These are phyloP conservation scores for Drosophila orosa DNA, from an alignment of 1,140 invertebrate species.

Conservation along the genomic window DNA sequence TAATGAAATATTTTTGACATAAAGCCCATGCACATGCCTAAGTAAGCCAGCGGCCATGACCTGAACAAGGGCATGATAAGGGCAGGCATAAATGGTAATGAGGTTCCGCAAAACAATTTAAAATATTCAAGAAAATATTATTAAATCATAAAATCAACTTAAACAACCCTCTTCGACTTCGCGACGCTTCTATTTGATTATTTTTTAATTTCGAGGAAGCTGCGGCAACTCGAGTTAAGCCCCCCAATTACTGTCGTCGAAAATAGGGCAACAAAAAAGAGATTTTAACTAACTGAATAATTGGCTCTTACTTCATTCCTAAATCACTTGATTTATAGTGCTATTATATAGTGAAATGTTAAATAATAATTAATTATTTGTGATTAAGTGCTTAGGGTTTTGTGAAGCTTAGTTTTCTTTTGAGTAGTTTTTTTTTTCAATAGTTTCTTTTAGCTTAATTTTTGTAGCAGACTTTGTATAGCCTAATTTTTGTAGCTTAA, in stretches of 20 bases:
- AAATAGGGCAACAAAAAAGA: not conserved
- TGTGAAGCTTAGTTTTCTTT: not conserved
- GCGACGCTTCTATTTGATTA: not conserved
- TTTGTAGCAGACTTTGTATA: no score
- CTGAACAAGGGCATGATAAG: not conserved
- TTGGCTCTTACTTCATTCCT: not conserved
- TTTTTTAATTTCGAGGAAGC: constrained; percentile 7
- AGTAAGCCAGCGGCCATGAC: not conserved
- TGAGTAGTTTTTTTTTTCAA: no score
- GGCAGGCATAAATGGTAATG: not conserved
- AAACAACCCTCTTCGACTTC: constrained; percentile 6
- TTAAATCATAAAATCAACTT: constrained; percentile 3
- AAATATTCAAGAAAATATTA: not conserved
- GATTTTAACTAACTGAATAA: not conserved
- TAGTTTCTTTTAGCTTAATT: no score
- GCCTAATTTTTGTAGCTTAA: not conserved
- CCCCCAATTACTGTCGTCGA: constrained; percentile 3
- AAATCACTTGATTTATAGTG: not conserved
- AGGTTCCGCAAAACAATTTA: not conserved
- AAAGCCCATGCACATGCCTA: not conserved
- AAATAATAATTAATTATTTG: not conserved
- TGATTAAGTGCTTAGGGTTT: not conserved
- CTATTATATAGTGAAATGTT: not conserved
- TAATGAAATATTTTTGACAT: no score
- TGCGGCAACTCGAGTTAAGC: not conserved